These are phyloP conservation scores for Typhlichthys subterraneus DNA, from an alignment of 2,797 vertebrate genomes.

Conservation along the genomic window DNA sequence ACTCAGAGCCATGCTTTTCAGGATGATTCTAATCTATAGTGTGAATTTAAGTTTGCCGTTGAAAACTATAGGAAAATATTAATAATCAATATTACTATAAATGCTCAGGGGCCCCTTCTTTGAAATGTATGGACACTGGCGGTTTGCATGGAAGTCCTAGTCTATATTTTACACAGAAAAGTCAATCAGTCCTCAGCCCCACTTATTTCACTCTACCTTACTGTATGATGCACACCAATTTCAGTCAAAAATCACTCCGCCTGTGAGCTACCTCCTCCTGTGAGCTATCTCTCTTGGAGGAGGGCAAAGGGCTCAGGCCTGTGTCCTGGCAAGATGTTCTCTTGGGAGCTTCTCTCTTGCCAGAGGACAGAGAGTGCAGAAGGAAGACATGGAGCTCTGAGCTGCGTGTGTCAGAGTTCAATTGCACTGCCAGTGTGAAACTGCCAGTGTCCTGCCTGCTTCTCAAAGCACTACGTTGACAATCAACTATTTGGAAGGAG, in stretches of 20 bases:
- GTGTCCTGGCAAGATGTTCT: slow-evolving; percentile 34
- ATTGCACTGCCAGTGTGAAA: slow-evolving; percentile 36
- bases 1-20: not conserved
- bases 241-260: slow-evolving; percentile 21
- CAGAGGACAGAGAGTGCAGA: slow-evolving; percentile 27
- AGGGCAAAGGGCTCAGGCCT: slow-evolving; percentile 32
- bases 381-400: slow-evolving; percentile 31
- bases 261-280: slow-evolving; percentile 17
- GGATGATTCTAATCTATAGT: slow-evolving; percentile 6
- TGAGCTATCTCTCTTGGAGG: slow-evolving; percentile 29
- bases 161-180: not conserved
- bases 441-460: slow-evolving; percentile 40
- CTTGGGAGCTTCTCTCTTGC: slow-evolving; percentile 38
- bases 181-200: not conserved
- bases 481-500: slow-evolving; percentile 18
- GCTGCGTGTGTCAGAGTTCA: slow-evolving; percentile 50
- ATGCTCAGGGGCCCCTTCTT: not conserved
- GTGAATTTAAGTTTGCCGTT: slow-evolving; percentile 1
- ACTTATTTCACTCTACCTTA: not conserved
- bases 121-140: not conserved
- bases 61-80: not conserved
- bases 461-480: slow-evolving; percentile 17
- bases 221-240: slow-evolving; percentile 8
- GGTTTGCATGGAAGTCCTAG: not conserved
- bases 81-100: not conserved